These are phyloP conservation scores for Microctonus hyperodae DNA, from an alignment of 2,888 invertebrate genomes.

Conservation along the genomic window DNA sequence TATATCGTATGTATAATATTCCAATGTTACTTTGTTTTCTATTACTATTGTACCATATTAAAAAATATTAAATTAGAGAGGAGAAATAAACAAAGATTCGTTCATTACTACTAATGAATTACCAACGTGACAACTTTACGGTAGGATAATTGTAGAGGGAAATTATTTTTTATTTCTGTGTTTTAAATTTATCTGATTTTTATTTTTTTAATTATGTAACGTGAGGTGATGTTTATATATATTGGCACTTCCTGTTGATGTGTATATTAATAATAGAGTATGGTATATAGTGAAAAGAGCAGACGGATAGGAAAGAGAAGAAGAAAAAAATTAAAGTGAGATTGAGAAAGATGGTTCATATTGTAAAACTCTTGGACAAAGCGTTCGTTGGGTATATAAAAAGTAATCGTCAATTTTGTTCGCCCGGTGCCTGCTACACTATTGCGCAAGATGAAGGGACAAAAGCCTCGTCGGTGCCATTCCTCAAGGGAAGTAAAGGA, in stretches of 20 bases:
- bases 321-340: neutral
- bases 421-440: constrained; percentile 11
- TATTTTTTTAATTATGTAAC: neutral
- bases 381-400: constrained; percentile 33
- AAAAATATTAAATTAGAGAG: constrained; percentile 8
- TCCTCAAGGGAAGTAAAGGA: constrained; percentile 1
- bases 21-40: neutral
- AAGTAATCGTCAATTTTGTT: constrained; percentile 43
- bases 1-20: neutral
- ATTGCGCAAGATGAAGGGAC: constrained; percentile 18
- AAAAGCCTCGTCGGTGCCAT: constrained; percentile 22
- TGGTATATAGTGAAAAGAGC: neutral
- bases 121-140: neutral
- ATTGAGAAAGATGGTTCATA: neutral
- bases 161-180: neutral
- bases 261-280: neutral
- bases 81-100: neutral
- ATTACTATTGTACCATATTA: neutral
- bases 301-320: neutral
- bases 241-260: too few relatives aligned
- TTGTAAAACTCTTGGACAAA: constrained; percentile 23
- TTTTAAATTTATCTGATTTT: neutral
- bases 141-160: neutral
- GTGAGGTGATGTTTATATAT: too few relatives aligned
- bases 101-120: constrained; percentile 22